A percentile compares a stretch with the other conserved stretches of the same genome.
Evolutionary conservation across 1,140 invertebrate genomes (phyloP).

Genomic region (Diachasma alloeum): DNA sequence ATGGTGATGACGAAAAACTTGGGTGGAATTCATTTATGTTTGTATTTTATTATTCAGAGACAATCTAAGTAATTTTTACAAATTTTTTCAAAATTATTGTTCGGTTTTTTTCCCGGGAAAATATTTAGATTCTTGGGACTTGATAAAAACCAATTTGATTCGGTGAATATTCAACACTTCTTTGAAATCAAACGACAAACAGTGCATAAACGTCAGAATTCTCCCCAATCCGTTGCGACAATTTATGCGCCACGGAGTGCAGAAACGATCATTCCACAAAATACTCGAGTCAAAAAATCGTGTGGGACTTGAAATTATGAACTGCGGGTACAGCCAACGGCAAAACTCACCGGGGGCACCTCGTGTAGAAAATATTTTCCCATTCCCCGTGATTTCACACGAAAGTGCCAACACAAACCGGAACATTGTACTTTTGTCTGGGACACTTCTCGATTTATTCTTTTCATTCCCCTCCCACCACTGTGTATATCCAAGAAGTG

Average conservation of each 20-base stretch:
- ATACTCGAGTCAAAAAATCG: conserved; percentile 30
- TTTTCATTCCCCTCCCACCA: conserved; percentile 17
- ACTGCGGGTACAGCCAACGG: conserved; percentile 38
- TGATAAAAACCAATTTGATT: no score
- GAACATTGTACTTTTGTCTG: conserved; percentile 20
- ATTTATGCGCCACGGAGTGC: conserved; percentile 48
- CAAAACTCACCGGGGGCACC: background rate
- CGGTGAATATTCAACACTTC: background rate
- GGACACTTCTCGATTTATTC: conserved; percentile 40
- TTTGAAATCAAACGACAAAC: background rate
- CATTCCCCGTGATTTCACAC: background rate
- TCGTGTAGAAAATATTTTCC: background rate
- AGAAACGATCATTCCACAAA: conserved; percentile 48
- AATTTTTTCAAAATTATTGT: no score
- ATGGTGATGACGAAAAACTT: background rate
- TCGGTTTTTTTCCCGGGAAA: no score
- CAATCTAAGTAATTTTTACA: background rate
- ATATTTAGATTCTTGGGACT: no score
- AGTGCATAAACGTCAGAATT: background rate
- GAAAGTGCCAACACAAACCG: conserved; percentile 28
- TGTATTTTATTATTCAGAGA: background rate
- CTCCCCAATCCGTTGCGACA: background rate
- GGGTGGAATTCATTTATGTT: background rate
- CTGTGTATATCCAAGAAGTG: conserved; percentile 9
- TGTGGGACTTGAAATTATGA: conserved; percentile 51